Conservation (phyloP, 2,888 invertebrate species). For the Subacronicta megacephala region DNA sequence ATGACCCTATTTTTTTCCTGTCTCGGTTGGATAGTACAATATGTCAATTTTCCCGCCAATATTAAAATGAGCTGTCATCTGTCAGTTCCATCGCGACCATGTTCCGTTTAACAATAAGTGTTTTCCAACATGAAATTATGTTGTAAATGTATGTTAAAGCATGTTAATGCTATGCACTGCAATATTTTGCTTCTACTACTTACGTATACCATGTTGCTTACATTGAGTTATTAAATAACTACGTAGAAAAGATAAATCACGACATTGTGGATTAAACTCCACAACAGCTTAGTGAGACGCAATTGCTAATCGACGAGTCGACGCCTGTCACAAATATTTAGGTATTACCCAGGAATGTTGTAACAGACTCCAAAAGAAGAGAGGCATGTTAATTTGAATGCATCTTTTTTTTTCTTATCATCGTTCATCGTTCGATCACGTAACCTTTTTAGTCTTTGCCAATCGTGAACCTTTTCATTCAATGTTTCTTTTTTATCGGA, state of each 20-base stretch:
- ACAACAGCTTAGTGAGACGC: too few species aligned
- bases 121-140: conserved; percentile 22
- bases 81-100: conserved; percentile 2
- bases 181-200: conserved; percentile 50
- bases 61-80: conserved; percentile 26
- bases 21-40: background rate
- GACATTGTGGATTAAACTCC: too few species aligned
- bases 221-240: background rate
- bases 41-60: background rate
- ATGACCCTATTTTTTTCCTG: background rate
- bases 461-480: too few species aligned
- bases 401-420: too few species aligned
- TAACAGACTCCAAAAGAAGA: too few species aligned
- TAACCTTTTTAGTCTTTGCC: too few species aligned
- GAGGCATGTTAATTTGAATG: too few species aligned
- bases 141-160: conserved; percentile 56
- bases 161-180: conserved; percentile 61
- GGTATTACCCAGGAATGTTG: too few species aligned
- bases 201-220: conserved; percentile 28
- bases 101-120: conserved; percentile 9
- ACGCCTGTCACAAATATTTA: too few species aligned
- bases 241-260: background rate
- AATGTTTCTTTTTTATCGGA: too few species aligned
- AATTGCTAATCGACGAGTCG: too few species aligned
- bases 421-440: too few species aligned